Conservation (phyloP, 2,888 invertebrate species). For the Zaprionus obscuricornis region DNA sequence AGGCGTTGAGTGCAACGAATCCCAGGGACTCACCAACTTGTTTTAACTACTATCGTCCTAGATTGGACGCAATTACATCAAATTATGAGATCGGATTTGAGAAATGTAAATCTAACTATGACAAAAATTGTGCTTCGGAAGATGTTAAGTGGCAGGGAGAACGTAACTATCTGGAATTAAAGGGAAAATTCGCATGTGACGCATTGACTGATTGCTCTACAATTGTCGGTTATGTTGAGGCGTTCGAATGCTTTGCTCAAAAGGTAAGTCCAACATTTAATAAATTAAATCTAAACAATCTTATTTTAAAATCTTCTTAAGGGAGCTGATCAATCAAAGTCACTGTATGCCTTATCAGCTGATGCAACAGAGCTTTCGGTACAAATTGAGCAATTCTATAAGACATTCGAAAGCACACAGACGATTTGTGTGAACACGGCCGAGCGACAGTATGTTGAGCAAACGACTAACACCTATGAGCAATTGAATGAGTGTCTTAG, state of each 20-base stretch:
- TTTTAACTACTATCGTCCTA: conserved; percentile 34
- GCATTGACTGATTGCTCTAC: conserved; percentile 30
- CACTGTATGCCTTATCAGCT: conserved; percentile 42
- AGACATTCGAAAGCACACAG: conserved; percentile 1
- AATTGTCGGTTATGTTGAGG: conserved; percentile 26
- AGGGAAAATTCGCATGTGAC: conserved; percentile 11
- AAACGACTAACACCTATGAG: conserved; percentile 30
- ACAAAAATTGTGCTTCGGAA: not conserved
- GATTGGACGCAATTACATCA: conserved; percentile 7
- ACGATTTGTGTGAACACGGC: conserved; percentile 42
- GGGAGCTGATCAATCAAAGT: conserved; percentile 43
- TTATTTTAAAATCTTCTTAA: not conserved
- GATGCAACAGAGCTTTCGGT: conserved; percentile 18
- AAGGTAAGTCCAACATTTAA: conserved; percentile 28
- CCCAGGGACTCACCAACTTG: conserved; percentile 17
- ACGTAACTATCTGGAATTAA: not conserved
- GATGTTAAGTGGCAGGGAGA: not conserved
- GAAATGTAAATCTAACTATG: conserved; percentile 1
- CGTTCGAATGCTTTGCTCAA: conserved; percentile 49
- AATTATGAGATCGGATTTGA: conserved; percentile 28
- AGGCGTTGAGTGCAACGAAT: conserved; percentile 30
- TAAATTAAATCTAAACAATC: not conserved
- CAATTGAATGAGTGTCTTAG: conserved; percentile 30
- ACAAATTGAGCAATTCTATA: conserved; percentile 11
- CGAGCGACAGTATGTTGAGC: conserved; percentile 33